Evolutionary conservation across 2,888 invertebrate species (phyloP).

Genomic region (Phrixothrix hirtus): DNA sequence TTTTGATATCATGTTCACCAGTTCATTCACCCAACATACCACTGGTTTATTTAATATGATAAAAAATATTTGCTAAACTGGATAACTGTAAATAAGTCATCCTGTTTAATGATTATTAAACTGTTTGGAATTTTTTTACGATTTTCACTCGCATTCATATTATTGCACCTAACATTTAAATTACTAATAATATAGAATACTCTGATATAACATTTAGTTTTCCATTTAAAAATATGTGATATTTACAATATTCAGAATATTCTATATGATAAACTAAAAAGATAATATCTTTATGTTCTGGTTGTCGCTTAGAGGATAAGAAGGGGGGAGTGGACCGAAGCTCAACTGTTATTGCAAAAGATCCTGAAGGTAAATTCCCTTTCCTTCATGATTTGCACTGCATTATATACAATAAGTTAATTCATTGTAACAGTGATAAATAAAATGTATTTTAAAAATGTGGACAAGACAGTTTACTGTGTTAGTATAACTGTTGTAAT

Average conservation of each 20-base stretch:
- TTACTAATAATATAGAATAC: no score
- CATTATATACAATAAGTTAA: constrained; percentile 24
- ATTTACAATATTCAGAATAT: constrained; percentile 21
- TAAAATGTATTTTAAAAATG: no score
- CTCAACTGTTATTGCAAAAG: constrained; percentile 92
- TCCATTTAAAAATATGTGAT: no score
- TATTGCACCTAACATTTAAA: no score
- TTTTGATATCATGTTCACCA: constrained; percentile 41
- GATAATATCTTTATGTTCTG: constrained; percentile 62
- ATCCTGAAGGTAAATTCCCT: constrained; percentile 78
- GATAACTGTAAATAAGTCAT: constrained; percentile 5
- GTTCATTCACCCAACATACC: constrained; percentile 55
- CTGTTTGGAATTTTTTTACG: constrained; percentile 5
- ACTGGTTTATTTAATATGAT: constrained; percentile 52
- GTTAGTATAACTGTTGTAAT: no score
- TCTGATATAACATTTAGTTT: no score
- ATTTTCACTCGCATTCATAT: no score
- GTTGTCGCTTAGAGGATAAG: constrained; percentile 76
- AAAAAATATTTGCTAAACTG: constrained; percentile 6
- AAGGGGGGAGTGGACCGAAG: constrained; percentile 91
- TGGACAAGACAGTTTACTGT: no score
- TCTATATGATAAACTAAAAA: constrained; percentile 27
- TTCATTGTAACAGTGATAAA: no score
- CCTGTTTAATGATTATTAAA: constrained; percentile 5
- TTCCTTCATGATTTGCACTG: constrained; percentile 25